Base-by-base conservation (phyloP, 2,797 vertebrate genomes). In the Brachyalestes nurse region DNA sequence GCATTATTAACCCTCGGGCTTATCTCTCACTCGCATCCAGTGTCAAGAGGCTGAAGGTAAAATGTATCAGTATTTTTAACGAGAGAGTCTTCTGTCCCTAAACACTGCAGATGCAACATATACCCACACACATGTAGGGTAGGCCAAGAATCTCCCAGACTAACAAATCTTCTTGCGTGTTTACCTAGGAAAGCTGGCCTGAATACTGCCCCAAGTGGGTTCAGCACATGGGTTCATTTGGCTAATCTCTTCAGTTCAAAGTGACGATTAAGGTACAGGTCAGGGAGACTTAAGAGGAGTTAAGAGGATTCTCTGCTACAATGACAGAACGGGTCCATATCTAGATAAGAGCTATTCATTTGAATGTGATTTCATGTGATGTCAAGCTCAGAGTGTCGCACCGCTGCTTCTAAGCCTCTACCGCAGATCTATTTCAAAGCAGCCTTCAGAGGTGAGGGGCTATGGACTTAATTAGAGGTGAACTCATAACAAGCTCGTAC, bases 251-350 rank as follows among this genome's bases (percentile, higher is more conserved):
- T 75, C 21, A 19, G 61, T 82, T 73, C 47, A 62, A 66, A 55
- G 65, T 61, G 64, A 57, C 72, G 61, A 72, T 81, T 34, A 77
- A 67, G 67, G 67, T 34, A 4, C 42, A 81, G 87, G 83, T 87
- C 83, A 80, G 79, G 40, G 77, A 80, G 73, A 76, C 90, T 91
- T 88, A 89, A 89, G 86, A 87, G 82, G 81, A 72, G 89, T 90
- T 90, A 86, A 90, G 88, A 87, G 77, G 83, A 86, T 84, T 60
- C 42, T 42, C 51, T 47, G 79, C 47, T 69, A 82, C 73, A 83
- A 66, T 69, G 66, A 58, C n/a, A 70, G 38, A 65, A 55, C 60
- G 21, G 21, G 79, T 55, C 71, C 74, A 60, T 72, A 79, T 78
- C 75, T 60, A 72, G 71, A 81, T 83, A 70, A 80, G 78, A 12